phyloP scores from a whole-genome alignment of 2,888 invertebrate species.

The Oligia strigilis region DNA sequence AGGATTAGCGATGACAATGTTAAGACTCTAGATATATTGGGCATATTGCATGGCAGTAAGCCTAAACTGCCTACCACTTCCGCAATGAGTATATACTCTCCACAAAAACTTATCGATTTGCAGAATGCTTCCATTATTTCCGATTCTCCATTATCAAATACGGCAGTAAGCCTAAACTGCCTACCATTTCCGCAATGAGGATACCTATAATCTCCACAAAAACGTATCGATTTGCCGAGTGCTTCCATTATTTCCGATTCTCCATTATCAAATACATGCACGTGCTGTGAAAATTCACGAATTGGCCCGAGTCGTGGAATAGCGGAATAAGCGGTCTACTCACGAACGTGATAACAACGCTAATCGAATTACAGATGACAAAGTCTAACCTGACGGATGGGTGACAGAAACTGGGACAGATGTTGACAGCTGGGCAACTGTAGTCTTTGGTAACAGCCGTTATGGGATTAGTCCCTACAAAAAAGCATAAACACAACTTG shows the following conservation, averaged over 20 bases:
- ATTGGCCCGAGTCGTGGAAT: conserved; percentile 71
- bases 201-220: not conserved
- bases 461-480: conserved; percentile 31
- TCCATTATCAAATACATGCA: conserved; percentile 69
- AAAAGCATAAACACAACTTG: conserved; percentile 32
- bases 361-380: conserved; percentile 78
- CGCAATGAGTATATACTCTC: not conserved
- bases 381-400: conserved; percentile 68
- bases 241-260: conserved; percentile 38
- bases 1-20: conserved; percentile 19
- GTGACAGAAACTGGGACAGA: conserved; percentile 53
- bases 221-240: not conserved
- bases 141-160: conserved; percentile 59
- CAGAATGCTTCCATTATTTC: conserved; percentile 28
- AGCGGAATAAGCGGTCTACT: conserved; percentile 72
- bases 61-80: not conserved
- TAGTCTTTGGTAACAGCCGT: conserved; percentile 45
- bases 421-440: conserved; percentile 46
- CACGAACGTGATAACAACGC: conserved; percentile 74
- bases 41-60: not conserved
- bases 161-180: conserved; percentile 30
- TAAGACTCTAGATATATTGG: conserved; percentile 8
- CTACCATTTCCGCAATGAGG: not conserved
- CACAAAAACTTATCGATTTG: conserved; percentile 2
- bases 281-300: conserved; percentile 68